Base-by-base conservation (phyloP, 2,797 vertebrate genomes). In the Gymnodraco acuticeps region DNA sequence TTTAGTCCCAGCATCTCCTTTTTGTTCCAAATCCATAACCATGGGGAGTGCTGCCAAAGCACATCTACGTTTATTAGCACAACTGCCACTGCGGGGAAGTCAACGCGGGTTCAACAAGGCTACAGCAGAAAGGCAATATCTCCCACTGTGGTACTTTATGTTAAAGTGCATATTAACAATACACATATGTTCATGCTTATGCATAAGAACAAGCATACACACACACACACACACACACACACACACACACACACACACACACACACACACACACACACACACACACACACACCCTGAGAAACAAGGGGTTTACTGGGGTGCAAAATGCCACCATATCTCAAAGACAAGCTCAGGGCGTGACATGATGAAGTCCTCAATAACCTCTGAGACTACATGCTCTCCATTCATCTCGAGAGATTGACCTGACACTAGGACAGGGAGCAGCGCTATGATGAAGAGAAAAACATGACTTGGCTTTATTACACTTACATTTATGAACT, bases 111-210 rank as follows among this genome's bases (percentile, higher is more conserved):
- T 72, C 46, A 67, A 16, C 63, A 1, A 43, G 56, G 55, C 64
- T 23, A 45, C 20, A 59, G 45, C 33, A 60, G 17, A 53, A 59
- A 45, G 51, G 47, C 50, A 53, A 11, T 2, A 23, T 3, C 64
- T 59, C 75, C 80, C 20, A 53, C 77, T 78, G 61, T 6, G 71
- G 27, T 17, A 3, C 55, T 81, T 17, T 4, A 12, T 64, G 70
- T 72, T 75, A 7, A 52, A 73, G 63, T 77, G 41, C 48, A 67
- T 50, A 70, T 70, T 73, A 68, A 77, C 77, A 5, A 81, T 54
- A 56, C n/a, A 66, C 48, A 70, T 20, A 55, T 73, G 70, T 68
- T 20, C 43, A 80, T 58, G 46, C 43, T 54, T 70, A 75, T 66
- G 67, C 41, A 74, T 74, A 46, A 38, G 33, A 38, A 38, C 45